These are phyloP conservation scores for Pachypeltis micranthus DNA, from an alignment of 1,140 invertebrate species.

Conservation along the genomic window DNA sequence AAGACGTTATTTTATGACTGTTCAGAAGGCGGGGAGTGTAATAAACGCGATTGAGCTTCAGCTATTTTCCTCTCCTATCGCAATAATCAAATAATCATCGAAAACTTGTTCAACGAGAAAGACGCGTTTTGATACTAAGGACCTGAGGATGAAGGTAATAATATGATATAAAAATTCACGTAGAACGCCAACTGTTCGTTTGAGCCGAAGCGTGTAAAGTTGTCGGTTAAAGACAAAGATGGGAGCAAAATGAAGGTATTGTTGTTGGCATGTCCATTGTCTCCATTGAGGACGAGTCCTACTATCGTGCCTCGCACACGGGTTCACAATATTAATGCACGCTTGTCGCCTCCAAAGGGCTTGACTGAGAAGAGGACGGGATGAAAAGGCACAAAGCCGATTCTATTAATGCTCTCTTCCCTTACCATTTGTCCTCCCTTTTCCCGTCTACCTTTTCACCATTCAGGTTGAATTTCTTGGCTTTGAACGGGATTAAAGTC, in stretches of 20 bases:
- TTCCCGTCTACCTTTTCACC: background rate
- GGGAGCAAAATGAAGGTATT: constrained; percentile 5
- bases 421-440: no score
- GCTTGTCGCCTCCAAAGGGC: constrained; percentile 40
- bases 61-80: no score
- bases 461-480: background rate
- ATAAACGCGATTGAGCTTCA: no score
- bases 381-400: constrained; percentile 19
- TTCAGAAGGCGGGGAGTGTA: no score
- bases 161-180: no score
- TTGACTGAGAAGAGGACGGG: constrained; percentile 64
- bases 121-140: no score
- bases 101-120: no score
- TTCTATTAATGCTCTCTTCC: constrained; percentile 6
- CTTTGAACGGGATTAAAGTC: background rate
- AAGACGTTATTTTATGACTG: no score
- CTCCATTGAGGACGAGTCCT: constrained; percentile 6
- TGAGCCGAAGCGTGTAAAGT: background rate
- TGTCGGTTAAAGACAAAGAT: constrained; percentile 6
- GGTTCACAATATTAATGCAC: constrained; percentile 8
- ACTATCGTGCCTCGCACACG: constrained; percentile 9
- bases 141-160: no score
- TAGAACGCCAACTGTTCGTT: no score
- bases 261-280: constrained; percentile 9
- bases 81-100: no score